A percentile compares a stretch with the other conserved stretches of the same genome.
phyloP scores from a whole-genome alignment of 2,797 vertebrate species.

The Peromyscus aztecus region DNA sequence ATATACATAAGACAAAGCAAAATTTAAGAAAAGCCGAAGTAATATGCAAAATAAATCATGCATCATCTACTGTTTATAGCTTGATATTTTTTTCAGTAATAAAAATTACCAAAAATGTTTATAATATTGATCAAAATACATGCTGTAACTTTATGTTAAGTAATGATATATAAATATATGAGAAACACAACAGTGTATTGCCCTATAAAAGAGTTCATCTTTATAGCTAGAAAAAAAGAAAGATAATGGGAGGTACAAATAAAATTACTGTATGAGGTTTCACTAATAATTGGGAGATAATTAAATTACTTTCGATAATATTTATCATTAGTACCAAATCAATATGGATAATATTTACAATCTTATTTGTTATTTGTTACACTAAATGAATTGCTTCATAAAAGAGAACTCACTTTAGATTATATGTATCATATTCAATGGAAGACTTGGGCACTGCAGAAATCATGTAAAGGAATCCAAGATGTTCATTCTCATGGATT shows the following conservation, averaged over 20 bases:
- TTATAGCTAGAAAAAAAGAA: conserved; percentile 25
- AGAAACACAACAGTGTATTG: neutral
- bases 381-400: conserved; percentile 44
- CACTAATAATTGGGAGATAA: conserved; percentile 5
- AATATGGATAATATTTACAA: neutral
- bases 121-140: conserved; percentile 49
- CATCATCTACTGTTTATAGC: neutral
- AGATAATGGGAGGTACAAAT: conserved; percentile 31
- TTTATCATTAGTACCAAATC: conserved; percentile 36
- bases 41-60: neutral
- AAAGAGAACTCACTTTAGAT: conserved; percentile 87
- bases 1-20: neutral
- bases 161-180: conserved; percentile 7
- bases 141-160: neutral
- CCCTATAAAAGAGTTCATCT: neutral
- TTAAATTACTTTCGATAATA: conserved; percentile 36
- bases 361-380: conserved; percentile 35
- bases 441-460: conserved; percentile 87
- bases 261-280: conserved; percentile 32
- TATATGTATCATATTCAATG: conserved; percentile 88
- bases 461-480: conserved; percentile 90
- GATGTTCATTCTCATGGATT: conserved; percentile 87
- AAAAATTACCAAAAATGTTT: conserved; percentile 50
- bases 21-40: conserved; percentile 2
- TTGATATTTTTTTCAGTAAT: conserved; percentile 32